A percentile compares a stretch with the other conserved stretches of the same genome.
phyloP scores from a whole-genome alignment of 2,797 vertebrate genomes.

The Zalophus californianus region DNA sequence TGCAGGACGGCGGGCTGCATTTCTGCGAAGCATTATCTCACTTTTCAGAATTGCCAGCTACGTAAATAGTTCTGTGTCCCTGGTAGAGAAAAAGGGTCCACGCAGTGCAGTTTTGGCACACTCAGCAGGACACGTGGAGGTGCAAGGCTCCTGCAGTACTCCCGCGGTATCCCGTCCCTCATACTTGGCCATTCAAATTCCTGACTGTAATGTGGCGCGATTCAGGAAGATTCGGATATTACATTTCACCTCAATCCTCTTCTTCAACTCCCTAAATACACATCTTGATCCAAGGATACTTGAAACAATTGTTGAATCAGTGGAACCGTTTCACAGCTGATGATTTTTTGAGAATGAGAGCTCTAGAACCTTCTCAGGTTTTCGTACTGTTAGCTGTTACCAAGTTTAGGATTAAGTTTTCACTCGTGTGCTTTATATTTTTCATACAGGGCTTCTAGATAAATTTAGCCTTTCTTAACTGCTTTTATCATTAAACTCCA shows the following conservation, averaged over 20 bases:
- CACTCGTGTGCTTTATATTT: not conserved
- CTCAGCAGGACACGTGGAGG: not conserved
- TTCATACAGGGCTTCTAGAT: not conserved
- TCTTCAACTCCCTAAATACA: not conserved
- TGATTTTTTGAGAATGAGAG: not conserved
- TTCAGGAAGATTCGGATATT: not conserved
- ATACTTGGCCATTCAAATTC: not conserved
- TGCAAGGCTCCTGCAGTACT: accelerated
- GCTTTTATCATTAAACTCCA: not conserved
- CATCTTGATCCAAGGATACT: not conserved
- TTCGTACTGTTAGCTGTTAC: not conserved
- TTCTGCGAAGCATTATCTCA: not conserved
- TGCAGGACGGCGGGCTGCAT: not conserved
- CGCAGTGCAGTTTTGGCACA: not conserved
- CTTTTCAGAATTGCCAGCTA: not conserved
- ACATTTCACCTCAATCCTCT: not conserved
- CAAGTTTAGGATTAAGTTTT: not conserved
- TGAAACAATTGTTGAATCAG: not conserved
- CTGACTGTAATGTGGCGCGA: not conserved
- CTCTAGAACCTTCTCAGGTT: not conserved
- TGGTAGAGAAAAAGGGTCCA: not conserved
- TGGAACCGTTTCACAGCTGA: not conserved
- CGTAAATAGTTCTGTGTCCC: not conserved
- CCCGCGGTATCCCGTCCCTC: not conserved
- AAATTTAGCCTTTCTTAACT: not conserved